Evolutionary conservation across 2,888 invertebrate genomes (phyloP).

Genomic region (Drosophila helvetica): DNA sequence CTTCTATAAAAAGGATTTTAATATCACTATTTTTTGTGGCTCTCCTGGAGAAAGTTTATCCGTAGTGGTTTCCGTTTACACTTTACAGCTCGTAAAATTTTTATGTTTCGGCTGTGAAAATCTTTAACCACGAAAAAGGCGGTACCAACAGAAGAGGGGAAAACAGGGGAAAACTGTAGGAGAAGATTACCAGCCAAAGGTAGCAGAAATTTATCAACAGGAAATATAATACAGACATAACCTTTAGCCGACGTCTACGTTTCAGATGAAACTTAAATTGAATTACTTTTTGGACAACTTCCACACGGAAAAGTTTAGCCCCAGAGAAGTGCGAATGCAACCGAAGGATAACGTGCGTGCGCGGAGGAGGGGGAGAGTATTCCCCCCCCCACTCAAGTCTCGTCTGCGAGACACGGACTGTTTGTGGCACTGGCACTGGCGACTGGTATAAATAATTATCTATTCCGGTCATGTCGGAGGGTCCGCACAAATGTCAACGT

Average conservation of each 20-base stretch:
- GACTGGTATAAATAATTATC: slow-evolving; percentile 69
- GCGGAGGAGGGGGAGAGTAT: neutral
- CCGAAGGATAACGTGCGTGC: neutral
- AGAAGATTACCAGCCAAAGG: neutral
- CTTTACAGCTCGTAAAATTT: slow-evolving; percentile 15
- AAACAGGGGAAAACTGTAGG: neutral
- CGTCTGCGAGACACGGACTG: neutral
- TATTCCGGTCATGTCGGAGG: slow-evolving; percentile 76
- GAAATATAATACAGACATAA: neutral
- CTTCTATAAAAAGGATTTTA: slow-evolving; percentile 4
- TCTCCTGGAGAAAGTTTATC: neutral
- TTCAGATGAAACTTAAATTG: slow-evolving; percentile 18
- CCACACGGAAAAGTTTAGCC: slow-evolving; percentile 5
- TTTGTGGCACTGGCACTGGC: neutral
- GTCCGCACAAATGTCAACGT: slow-evolving; percentile 27
- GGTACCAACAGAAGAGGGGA: neutral
- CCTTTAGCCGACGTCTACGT: neutral
- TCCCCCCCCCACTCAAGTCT: neutral
- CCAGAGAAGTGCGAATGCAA: slow-evolving; percentile 3
- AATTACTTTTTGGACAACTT: slow-evolving; percentile 23
- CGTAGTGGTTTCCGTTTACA: slow-evolving; percentile 3
- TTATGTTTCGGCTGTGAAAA: neutral
- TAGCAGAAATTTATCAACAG: neutral
- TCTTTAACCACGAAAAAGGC: neutral
- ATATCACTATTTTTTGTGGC: slow-evolving; percentile 5